Evolutionary conservation across 37 sponge, comb jelly and placozoan genomes (phyloP).

Genomic region (Geodia barretti): DNA sequence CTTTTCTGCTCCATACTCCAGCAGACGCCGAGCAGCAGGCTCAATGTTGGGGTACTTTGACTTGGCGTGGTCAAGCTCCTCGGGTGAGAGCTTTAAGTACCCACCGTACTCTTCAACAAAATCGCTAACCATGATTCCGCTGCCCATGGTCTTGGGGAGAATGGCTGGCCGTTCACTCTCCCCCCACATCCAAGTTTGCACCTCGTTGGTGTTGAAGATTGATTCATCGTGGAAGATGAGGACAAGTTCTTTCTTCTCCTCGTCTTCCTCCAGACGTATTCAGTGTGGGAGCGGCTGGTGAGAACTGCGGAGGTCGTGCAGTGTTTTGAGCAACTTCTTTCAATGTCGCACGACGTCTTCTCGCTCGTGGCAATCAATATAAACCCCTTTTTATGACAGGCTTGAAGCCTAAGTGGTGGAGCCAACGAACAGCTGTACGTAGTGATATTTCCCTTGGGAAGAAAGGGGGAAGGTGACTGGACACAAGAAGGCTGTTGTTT

Average conservation of each 20-base stretch:
- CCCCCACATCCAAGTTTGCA: slow-evolving; percentile 14
- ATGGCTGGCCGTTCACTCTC: neutral
- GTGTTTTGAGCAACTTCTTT: neutral
- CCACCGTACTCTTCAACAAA: slow-evolving; percentile 15
- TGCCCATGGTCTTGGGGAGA: neutral
- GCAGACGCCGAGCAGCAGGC: slow-evolving; percentile 1
- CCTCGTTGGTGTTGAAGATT: slow-evolving; percentile 14
- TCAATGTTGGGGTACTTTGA: neutral
- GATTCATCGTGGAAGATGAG: slow-evolving; percentile 17
- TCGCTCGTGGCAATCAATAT: slow-evolving; percentile 60
- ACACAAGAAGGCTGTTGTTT: slow-evolving; percentile 12
- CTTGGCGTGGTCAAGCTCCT: neutral
- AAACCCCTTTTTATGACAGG: slow-evolving; percentile 39
- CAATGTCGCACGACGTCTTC: slow-evolving; percentile 42
- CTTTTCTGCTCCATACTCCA: slow-evolving; percentile 28
- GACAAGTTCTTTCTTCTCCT: neutral
- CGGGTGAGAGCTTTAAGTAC: neutral
- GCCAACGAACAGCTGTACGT: slow-evolving; percentile 14
- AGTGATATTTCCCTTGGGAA: neutral
- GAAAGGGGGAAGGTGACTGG: neutral
- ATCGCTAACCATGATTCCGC: slow-evolving; percentile 22
- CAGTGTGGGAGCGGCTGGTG: slow-evolving; percentile 23
- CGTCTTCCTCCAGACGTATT: slow-evolving; percentile 6
- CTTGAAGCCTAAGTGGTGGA: slow-evolving; percentile 9
- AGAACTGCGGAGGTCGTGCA: neutral